Percentiles rank a stretch among this genome's conserved stretches.
These are phyloP conservation scores for Atopsyche davidsoni DNA, from an alignment of 1,140 invertebrate genomes.

Conservation along the genomic window DNA sequence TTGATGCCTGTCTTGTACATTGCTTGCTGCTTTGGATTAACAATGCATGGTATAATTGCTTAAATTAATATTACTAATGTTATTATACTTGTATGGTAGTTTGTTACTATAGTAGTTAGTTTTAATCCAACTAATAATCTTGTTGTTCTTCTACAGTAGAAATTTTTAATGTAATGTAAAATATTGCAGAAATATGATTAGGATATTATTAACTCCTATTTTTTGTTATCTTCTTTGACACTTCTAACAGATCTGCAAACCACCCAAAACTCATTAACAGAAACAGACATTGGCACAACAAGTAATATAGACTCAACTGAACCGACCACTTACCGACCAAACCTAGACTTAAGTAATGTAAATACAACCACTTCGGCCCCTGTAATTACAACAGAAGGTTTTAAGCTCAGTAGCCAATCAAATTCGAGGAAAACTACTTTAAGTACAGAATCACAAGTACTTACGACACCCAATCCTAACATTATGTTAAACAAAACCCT, in stretches of 20 bases:
- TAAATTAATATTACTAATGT: no score
- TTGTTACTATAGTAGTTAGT: background rate
- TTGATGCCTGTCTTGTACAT: conserved; percentile 16
- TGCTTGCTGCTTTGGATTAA: conserved; percentile 6
- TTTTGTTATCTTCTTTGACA: conserved; percentile 29
- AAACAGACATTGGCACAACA: conserved; percentile 4
- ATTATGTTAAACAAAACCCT: no score
- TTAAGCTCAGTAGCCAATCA: background rate
- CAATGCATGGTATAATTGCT: conserved; percentile 13
- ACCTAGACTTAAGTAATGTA: background rate
- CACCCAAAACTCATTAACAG: conserved; percentile 28
- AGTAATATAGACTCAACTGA: conserved; percentile 15
- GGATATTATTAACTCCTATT: conserved; percentile 26
- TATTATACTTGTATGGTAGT: no score
- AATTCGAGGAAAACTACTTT: background rate
- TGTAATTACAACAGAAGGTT: no score
- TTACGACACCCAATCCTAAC: no score
- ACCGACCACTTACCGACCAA: background rate
- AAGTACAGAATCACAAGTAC: background rate
- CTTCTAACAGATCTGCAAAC: conserved; percentile 31
- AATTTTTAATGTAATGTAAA: conserved; percentile 7
- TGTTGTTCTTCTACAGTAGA: background rate
- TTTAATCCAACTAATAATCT: background rate
- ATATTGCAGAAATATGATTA: conserved; percentile 7
- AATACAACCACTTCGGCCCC: background rate